Base-by-base conservation (phyloP, 1,140 invertebrate genomes). In the Heliothis subflexa region DNA sequence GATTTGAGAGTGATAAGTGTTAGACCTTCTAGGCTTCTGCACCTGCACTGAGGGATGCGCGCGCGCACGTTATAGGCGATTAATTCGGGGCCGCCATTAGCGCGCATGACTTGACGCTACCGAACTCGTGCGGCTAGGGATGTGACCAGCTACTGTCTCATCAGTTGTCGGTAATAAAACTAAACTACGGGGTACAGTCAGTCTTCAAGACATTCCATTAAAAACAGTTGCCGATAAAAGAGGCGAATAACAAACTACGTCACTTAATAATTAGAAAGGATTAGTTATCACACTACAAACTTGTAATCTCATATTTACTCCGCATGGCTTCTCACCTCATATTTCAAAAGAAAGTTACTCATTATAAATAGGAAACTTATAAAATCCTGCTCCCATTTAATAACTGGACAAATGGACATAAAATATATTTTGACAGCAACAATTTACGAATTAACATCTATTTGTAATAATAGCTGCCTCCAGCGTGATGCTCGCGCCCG, bases 61-160 rank as follows among this genome's bases (percentile, higher is more conserved):
- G 68, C 49, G 59, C 33, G 73, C 57, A 75, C 47, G 73, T 75
- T 57, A 61, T 21, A 49, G 59, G 59, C 73, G 59, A 75, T 75
- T 75, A 75, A 75, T 80, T 55, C 64, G 79, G 79, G 74, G 62
- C 75, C 61, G 77, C 81, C 82, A 88, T 88, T 87, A 88, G 79
- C 55, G 81, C 75, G 81, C 83, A 83, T 88, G 87, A 88, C 86
- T 87, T 82, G 85, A 71, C 73, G 64, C 82, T 82, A 83, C 80
- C 78, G 78, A 47, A n/a, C 62, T 18, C 18, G 33, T 2, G 2
- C n/a, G 5, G 50, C 50, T 71, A 54, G 68, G 49, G 49, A 71
- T 71, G 68, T 71, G n/a, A 1, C 13, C n/a, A 18, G 0, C n/a
- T 21, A 9, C 33, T 4, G 14, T 1, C 18, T 28, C 21, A 9